Conservation (phyloP, 2,888 invertebrate genomes). For the Drosophila meridiana region DNA sequence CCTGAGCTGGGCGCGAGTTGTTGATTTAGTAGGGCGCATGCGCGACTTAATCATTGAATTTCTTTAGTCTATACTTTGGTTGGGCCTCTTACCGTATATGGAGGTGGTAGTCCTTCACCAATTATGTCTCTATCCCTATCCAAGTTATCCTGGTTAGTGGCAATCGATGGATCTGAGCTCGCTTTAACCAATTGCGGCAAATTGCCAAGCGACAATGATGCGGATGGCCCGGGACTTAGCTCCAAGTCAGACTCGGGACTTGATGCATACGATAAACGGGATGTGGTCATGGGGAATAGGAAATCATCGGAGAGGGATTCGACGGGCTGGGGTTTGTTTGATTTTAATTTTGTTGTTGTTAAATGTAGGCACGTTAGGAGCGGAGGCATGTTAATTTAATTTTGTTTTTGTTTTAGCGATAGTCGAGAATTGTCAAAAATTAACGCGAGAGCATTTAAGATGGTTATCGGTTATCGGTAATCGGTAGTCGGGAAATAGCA, state of each 20-base stretch:
- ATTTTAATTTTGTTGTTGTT: slow-evolving; percentile 11
- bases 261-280: slow-evolving; percentile 97
- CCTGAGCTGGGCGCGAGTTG: slow-evolving; percentile 27
- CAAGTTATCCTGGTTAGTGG: slow-evolving; percentile 95
- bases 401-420: slow-evolving; percentile 62
- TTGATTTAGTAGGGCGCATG: slow-evolving; percentile 63
- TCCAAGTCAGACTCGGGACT: slow-evolving; percentile 98
- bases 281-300: slow-evolving; percentile 98
- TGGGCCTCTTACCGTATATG: slow-evolving; percentile 91
- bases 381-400: slow-evolving; percentile 50
- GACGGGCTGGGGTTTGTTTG: slow-evolving; percentile 90
- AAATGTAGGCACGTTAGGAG: slow-evolving; percentile 33
- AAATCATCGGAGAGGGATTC: slow-evolving; percentile 99
- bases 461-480: slow-evolving; percentile 30
- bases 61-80: slow-evolving; percentile 52
- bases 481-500: slow-evolving; percentile 56
- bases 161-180: slow-evolving; percentile 97
- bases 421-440: slow-evolving; percentile 32
- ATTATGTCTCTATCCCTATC: slow-evolving; percentile 88
- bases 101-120: slow-evolving; percentile 90
- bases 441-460: slow-evolving; percentile 50
- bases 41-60: slow-evolving; percentile 18
- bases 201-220: slow-evolving; percentile 86
- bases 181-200: slow-evolving; percentile 90
- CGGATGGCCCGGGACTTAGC: slow-evolving; percentile 90